phyloP scores from a whole-genome alignment of 2,888 invertebrate species.

The Latrodectus hesperus region DNA sequence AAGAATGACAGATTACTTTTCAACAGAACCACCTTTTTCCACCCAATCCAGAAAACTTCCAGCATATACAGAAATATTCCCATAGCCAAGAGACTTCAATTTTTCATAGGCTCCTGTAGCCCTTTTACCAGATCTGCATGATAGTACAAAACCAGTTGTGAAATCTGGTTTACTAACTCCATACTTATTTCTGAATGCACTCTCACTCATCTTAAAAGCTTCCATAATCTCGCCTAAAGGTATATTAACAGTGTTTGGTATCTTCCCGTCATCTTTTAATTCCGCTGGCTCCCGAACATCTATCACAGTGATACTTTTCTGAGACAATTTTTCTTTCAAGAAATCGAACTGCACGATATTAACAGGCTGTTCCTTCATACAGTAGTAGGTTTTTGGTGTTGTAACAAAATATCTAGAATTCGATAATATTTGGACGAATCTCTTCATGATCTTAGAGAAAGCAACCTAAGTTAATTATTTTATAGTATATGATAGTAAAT shows the following conservation, averaged over 20 bases:
- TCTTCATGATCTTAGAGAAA: too few relatives aligned
- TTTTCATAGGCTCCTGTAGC: slow-evolving; percentile 43
- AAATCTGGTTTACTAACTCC: slow-evolving; percentile 40
- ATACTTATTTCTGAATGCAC: slow-evolving; percentile 37
- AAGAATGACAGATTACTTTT: slow-evolving; percentile 26
- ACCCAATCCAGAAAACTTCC: slow-evolving; percentile 67
- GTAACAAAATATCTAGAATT: too few relatives aligned
- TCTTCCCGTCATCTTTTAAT: slow-evolving; percentile 64
- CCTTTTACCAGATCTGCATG: slow-evolving; percentile 59
- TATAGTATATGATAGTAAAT: too few relatives aligned
- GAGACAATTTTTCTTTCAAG: slow-evolving; percentile 31
- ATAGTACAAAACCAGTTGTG: slow-evolving; percentile 20
- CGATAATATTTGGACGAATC: too few relatives aligned
- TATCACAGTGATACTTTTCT: slow-evolving; percentile 25
- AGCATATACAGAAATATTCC: slow-evolving; percentile 37
- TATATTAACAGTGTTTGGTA: slow-evolving; percentile 64
- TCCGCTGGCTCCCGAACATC: slow-evolving; percentile 67
- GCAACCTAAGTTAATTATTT: too few relatives aligned
- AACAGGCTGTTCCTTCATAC: neutral
- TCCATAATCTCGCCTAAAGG: slow-evolving; percentile 52
- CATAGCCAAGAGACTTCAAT: slow-evolving; percentile 44
- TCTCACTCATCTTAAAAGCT: slow-evolving; percentile 43
- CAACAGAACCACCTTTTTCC: slow-evolving; percentile 58
- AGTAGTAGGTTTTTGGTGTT: too few relatives aligned
- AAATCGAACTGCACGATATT: slow-evolving; percentile 38